Conservation (phyloP, 2,113 vertebrate genomes). For the Tachycineta bicolor region DNA sequence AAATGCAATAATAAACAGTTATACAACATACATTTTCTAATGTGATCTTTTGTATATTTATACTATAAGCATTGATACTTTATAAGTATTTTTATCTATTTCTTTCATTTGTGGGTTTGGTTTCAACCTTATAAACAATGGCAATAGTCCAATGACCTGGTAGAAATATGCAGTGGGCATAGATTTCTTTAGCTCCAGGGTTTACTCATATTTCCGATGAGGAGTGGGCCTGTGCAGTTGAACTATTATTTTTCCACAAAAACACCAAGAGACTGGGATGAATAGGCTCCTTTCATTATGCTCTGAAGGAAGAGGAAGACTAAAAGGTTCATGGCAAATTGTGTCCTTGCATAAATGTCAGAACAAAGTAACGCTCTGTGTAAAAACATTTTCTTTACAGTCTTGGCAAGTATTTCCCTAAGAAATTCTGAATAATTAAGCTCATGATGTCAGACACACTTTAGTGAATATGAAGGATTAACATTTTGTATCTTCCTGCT, state of each 20-base stretch:
- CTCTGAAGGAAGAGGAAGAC: constrained; percentile 49
- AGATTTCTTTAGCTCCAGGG: not conserved
- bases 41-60: not conserved
- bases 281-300: constrained; percentile 61
- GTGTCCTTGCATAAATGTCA: constrained; percentile 49
- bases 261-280: constrained; percentile 16
- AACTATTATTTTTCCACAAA: constrained; percentile 61
- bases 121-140: constrained; percentile 36
- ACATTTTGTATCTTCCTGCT: not conserved
- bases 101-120: constrained; percentile 39
- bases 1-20: constrained; percentile 22
- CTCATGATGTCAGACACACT: constrained; percentile 21
- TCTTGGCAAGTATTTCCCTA: not conserved
- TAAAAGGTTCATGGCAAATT: constrained; percentile 39
- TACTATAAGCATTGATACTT: not conserved
- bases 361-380: constrained; percentile 27
- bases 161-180: constrained; percentile 49
- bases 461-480: not conserved
- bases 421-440: constrained; percentile 11
- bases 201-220: constrained; percentile 56
- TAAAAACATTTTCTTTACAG: constrained; percentile 64
- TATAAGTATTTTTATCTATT: constrained; percentile 14
- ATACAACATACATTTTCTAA: not conserved
- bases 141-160: not conserved
- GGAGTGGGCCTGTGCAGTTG: constrained; percentile 40